Base-by-base conservation (phyloP, 64 coral and sea anemone genomes). In the Trachythela sp. region DNA sequence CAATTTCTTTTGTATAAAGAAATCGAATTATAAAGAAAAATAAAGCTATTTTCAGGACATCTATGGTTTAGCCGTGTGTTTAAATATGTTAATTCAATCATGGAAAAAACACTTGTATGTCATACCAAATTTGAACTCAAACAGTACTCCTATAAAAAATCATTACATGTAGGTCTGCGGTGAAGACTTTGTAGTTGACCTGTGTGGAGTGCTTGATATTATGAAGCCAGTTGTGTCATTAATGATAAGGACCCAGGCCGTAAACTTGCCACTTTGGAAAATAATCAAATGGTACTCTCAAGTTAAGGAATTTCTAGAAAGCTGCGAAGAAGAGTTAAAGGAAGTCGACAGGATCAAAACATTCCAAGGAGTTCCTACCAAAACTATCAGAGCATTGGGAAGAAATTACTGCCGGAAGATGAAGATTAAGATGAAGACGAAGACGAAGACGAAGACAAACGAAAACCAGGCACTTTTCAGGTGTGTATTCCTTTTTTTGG, bases 371-470 rank as follows among this genome's bases (percentile, higher is more conserved):
- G 34, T 10, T 80, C 10, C 31, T 80, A 13, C 75, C 75, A 35
- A 80, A 80, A 80, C 75, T 80, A 3, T 35, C 75, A 8, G 33
- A 80, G 34, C 75, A 80, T 80, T 80, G 75, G 75, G 31, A 18
- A 22, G 75, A 80, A 15, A 15, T 80, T 0, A 36, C 9, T 37
- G 2, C 33, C 8, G 33, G 20, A 34, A 18, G n/a, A n/a, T n/a
- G n/a, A n/a, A n/a, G n/a, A 80, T 15, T 5, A 18, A 34, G 75
- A 5, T 64, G 56, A 80, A 72, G 68, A 72, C 14, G 11, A 26
- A 10, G 68, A 72, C 33, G 26, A 26, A 24, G 68, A 72, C 68
- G n/a, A n/a, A n/a, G 24, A 35, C 33, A 35, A 72, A 24, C 17
- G 22, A 52, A 20, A 52, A 20, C 26, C 56, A 64, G 56, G 56